Evolutionary conservation across 2,113 vertebrate species (phyloP).

Genomic region (Alosa alosa): DNA sequence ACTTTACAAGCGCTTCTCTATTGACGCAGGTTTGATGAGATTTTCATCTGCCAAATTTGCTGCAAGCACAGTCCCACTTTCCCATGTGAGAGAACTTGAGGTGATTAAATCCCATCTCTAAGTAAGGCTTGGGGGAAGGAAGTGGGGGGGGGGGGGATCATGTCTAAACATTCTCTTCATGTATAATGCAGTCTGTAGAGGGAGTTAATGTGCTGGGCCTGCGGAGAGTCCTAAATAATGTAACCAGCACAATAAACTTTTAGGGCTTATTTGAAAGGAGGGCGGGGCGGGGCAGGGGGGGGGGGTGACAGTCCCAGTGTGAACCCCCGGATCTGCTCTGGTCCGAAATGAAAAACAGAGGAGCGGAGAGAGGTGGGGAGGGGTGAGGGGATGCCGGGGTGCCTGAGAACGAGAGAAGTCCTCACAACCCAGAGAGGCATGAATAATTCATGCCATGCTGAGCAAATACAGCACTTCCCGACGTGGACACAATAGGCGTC

Average conservation of each 20-base stretch:
- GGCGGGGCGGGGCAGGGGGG: not conserved
- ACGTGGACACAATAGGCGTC: not conserved
- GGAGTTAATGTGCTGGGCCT: slow-evolving; percentile 1
- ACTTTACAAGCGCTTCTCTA: not conserved
- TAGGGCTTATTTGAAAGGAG: not conserved
- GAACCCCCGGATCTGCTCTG: too few species aligned
- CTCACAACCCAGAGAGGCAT: slow-evolving; percentile 6
- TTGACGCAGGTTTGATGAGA: not conserved
- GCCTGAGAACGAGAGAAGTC: not conserved
- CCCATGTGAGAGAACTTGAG: not conserved
- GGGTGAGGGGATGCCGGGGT: not conserved
- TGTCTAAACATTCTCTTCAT: slow-evolving; percentile 10
- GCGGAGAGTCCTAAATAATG: slow-evolving; percentile 5
- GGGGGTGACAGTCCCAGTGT: not conserved
- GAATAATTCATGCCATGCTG: slow-evolving; percentile 8
- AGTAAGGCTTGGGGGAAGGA: not conserved
- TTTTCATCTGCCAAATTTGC: not conserved
- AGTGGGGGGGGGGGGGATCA: not conserved
- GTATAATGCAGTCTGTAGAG: not conserved
- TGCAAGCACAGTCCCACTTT: not conserved
- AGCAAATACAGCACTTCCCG: not conserved
- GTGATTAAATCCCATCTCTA: not conserved
- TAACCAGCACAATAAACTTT: slow-evolving; percentile 8
- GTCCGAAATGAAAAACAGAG: not conserved
- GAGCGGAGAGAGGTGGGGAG: not conserved